Evolutionary conservation across 92 coral and sea anemone genomes (phyloP), one percentile per base, ranked within the genome.

Genomic region (Galaxea fascicularis): DNA sequence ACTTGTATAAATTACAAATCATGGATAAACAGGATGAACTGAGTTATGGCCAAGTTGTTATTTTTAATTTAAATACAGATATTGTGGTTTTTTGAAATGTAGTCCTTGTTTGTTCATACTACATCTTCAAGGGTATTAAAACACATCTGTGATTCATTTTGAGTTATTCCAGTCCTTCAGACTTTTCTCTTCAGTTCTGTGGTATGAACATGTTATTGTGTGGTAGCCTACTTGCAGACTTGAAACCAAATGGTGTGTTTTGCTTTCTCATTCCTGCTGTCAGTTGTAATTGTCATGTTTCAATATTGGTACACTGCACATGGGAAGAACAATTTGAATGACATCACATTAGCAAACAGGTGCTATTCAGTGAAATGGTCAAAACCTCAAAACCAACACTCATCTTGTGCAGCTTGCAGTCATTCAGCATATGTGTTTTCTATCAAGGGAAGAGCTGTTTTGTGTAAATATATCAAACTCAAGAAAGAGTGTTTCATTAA

Each of bases 1-100:
- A n/a, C 60, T 66, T 51, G 29, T 66, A 56, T 79, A 65, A 65
- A 65, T 26, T 28, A 26, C 29, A 74, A 28, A 30, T 49, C 27
- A 4, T n/a, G 54, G 81, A 41, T 79, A 51, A 20, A 65, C 53
- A 66, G 62, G 64, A 66, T 46, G 46, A 16, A 56, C 49, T 79
- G 84, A 79, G 41, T 66, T 21, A 47, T 51, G 27, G 16, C 12
- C 25, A 13, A 25, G 21, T 25, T 18, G 52, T 44, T 46, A 41
- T 78, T 65, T 78, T 41, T 15, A 39, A 24, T 64, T 65, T 24
- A 44, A 64, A 9, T 21, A 21, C 25, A 57, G 80, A 46, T 20
- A 3, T 74, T 54, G 16, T 28, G 65, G 21, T 47, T 47, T 18
- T 56, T 46, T 11, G 59, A 71, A 46, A 21, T 46, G 15, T 21